Evolutionary conservation across 2,113 vertebrate species (phyloP).

Genomic region (Cygnus atratus): DNA sequence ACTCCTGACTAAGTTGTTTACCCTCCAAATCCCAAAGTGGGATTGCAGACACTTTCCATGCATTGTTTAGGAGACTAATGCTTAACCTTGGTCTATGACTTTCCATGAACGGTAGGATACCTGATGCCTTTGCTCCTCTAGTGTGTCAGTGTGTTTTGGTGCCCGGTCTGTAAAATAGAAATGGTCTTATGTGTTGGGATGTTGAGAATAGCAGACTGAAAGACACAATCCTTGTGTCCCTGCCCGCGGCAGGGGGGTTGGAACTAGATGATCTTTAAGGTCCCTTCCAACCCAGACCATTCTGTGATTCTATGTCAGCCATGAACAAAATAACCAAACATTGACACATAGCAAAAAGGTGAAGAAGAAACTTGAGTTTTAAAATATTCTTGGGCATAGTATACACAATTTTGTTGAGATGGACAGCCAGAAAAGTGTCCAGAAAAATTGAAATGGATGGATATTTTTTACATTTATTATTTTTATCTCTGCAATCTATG

Average conservation of each 20-base stretch:
- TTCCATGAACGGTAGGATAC: background rate
- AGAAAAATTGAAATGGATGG: background rate
- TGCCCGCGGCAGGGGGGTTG: background rate
- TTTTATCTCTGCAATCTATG: background rate
- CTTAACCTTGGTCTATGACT: background rate
- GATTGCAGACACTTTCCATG: background rate
- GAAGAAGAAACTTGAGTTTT: background rate
- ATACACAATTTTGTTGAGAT: background rate
- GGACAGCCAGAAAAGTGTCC: background rate
- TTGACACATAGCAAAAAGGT: background rate
- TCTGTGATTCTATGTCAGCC: background rate
- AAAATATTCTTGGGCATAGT: background rate
- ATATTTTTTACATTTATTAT: background rate
- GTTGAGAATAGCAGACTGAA: background rate
- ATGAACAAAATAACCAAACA: background rate
- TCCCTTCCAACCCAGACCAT: background rate
- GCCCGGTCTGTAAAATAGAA: background rate
- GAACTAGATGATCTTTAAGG: background rate
- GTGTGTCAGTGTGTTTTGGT: background rate
- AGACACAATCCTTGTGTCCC: background rate
- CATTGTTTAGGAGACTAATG: background rate
- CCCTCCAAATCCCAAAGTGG: fast-evolving
- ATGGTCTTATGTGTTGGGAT: background rate
- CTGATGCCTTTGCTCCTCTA: background rate
- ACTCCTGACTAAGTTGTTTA: background rate